Evolutionary conservation across 2,113 vertebrate genomes (phyloP).

Genomic region (Plotosus lineatus): DNA sequence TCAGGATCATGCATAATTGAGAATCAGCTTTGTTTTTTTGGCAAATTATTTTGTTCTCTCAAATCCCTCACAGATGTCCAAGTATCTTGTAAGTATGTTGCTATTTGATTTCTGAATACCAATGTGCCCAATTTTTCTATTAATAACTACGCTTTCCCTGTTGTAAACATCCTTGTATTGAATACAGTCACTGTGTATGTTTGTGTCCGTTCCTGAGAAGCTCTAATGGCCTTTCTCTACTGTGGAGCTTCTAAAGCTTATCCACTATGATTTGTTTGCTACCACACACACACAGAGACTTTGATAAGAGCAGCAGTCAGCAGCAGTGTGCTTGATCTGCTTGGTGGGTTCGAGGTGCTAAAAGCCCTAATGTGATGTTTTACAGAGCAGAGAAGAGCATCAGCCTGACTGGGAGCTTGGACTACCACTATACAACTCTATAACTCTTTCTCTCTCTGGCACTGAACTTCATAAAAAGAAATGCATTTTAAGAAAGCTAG

Average conservation of each 20-base stretch:
- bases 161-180: slow-evolving; percentile 13
- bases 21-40: no score
- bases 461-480: not conserved
- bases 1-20: not conserved
- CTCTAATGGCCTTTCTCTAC: slow-evolving; percentile 3
- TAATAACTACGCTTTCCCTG: slow-evolving; percentile 7
- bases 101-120: not conserved
- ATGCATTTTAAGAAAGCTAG: not conserved
- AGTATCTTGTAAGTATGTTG: not conserved
- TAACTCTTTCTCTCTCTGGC: not conserved
- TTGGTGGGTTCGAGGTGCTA: slow-evolving; percentile 26
- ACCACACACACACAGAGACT: slow-evolving; percentile 10
- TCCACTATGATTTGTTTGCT: slow-evolving; percentile 26
- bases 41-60: not conserved
- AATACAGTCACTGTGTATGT: not conserved
- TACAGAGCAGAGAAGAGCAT: slow-evolving; percentile 21
- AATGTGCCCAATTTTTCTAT: not conserved
- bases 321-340: slow-evolving; percentile 12
- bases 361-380: slow-evolving; percentile 25
- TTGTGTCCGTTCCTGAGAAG: not conserved
- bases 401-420: slow-evolving; percentile 15
- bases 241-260: slow-evolving; percentile 6
- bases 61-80: not conserved
- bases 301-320: slow-evolving; percentile 24
- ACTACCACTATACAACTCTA: not conserved